phyloP scores from a whole-genome alignment of 35 echinoderm and acorn worm genomes.

The Patiria miniata region DNA sequence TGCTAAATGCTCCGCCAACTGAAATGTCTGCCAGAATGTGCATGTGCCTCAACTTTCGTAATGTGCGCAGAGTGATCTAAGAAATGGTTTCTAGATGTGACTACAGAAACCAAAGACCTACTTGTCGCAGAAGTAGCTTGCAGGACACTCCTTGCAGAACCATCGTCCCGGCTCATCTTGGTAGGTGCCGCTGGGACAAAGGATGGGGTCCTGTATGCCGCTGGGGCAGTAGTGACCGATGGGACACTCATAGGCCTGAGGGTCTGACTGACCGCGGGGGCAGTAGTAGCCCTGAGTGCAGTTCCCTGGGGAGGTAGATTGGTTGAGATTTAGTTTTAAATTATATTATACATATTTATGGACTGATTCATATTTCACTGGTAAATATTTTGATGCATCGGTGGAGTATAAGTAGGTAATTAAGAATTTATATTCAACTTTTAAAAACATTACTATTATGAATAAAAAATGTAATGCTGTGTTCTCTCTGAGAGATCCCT shows the following conservation, averaged over 20 bases:
- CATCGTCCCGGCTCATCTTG: constrained; percentile 73
- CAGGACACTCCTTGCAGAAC: constrained; percentile 87
- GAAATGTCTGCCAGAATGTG: too few relatives aligned
- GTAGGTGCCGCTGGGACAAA: constrained; percentile 89
- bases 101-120: constrained; percentile 18
- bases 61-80: too few relatives aligned
- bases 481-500: too few relatives aligned
- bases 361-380: too few relatives aligned
- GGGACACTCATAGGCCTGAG: constrained; percentile 77
- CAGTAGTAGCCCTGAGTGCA: constrained; percentile 93
- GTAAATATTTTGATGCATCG: too few relatives aligned
- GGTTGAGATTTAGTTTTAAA: neutral
- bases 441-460: too few relatives aligned
- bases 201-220: constrained; percentile 84
- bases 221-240: constrained; percentile 94
- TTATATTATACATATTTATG: neutral
- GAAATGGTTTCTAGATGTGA: neutral
- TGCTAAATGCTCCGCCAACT: too few relatives aligned
- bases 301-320: constrained; percentile 59
- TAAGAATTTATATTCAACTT: too few relatives aligned
- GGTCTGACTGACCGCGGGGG: constrained; percentile 74
- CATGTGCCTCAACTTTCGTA: too few relatives aligned
- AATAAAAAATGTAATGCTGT: too few relatives aligned
- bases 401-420: too few relatives aligned
- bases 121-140: constrained; percentile 95